Evolutionary conservation across 2,888 invertebrate species (phyloP).

Genomic region (Pocota personata): DNA sequence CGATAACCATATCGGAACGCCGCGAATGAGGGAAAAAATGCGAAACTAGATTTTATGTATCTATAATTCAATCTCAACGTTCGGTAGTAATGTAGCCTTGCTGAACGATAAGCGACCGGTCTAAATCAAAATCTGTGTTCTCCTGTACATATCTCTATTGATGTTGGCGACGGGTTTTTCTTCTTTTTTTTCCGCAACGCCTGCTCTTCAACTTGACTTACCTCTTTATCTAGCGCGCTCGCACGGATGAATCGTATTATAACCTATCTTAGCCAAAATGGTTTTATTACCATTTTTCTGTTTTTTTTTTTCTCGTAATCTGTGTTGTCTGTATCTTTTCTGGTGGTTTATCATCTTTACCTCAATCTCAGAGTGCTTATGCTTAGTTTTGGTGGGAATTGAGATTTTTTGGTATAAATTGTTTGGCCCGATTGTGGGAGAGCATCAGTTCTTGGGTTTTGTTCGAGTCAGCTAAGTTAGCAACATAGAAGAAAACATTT

Average conservation of each 20-base stretch:
- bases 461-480: slow-evolving; percentile 79
- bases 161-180: slow-evolving; percentile 16
- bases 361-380: not conserved
- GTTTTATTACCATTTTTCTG: not conserved
- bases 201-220: slow-evolving; percentile 21
- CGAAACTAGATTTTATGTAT: slow-evolving; percentile 12
- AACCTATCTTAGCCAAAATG: slow-evolving; percentile 11
- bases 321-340: slow-evolving; percentile 4
- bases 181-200: not conserved
- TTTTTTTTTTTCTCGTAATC: not conserved
- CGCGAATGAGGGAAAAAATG: not conserved
- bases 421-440: slow-evolving; percentile 77
- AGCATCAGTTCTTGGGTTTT: slow-evolving; percentile 81
- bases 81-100: slow-evolving; percentile 16
- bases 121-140: slow-evolving; percentile 1
- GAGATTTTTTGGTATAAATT: slow-evolving; percentile 79
- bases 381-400: not conserved
- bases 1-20: not conserved
- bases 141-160: not conserved
- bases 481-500: slow-evolving; percentile 38
- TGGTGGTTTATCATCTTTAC: slow-evolving; percentile 21
- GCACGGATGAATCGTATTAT: not conserved
- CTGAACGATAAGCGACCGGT: slow-evolving; percentile 30
- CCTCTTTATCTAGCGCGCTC: not conserved
- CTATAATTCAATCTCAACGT: not conserved